These are phyloP conservation scores for Macrobrachium nipponense DNA, from an alignment of 1,140 invertebrate genomes.

Conservation along the genomic window DNA sequence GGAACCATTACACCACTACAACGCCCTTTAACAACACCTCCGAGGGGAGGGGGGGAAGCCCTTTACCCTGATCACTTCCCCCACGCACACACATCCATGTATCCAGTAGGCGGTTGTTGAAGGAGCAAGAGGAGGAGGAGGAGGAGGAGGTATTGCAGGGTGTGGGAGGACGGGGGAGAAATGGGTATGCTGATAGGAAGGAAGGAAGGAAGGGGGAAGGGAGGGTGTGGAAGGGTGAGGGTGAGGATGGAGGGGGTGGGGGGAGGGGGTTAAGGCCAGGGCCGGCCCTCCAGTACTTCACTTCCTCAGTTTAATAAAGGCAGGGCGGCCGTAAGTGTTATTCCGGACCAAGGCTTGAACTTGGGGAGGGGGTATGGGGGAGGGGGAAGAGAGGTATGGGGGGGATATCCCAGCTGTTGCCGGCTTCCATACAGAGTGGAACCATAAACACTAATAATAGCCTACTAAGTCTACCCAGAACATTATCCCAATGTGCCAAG, in stretches of 20 bases:
- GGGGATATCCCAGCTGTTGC: conserved; percentile 43
- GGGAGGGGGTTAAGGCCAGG: conserved; percentile 3
- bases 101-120: no score
- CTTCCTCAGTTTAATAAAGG: conserved; percentile 55
- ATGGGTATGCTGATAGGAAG: no score
- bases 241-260: conserved; percentile 22
- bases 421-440: conserved; percentile 56
- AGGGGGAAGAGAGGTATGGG: no score
- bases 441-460: conserved; percentile 61
- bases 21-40: no score
- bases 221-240: no score
- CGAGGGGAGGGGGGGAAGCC: no score
- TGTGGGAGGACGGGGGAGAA: no score
- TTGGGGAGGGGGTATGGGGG: neutral
- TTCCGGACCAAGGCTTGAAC: conserved; percentile 49
- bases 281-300: neutral
- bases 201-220: conserved; percentile 4
- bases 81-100: no score
- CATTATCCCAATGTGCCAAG: conserved; percentile 62
- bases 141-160: no score
- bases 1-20: no score
- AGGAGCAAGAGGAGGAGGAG: no score
- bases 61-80: no score
- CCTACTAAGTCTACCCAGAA: conserved; percentile 61
- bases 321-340: conserved; percentile 45